These are phyloP conservation scores for Anabacerthia variegaticeps DNA, from an alignment of 2,797 vertebrate species.

Conservation along the genomic window DNA sequence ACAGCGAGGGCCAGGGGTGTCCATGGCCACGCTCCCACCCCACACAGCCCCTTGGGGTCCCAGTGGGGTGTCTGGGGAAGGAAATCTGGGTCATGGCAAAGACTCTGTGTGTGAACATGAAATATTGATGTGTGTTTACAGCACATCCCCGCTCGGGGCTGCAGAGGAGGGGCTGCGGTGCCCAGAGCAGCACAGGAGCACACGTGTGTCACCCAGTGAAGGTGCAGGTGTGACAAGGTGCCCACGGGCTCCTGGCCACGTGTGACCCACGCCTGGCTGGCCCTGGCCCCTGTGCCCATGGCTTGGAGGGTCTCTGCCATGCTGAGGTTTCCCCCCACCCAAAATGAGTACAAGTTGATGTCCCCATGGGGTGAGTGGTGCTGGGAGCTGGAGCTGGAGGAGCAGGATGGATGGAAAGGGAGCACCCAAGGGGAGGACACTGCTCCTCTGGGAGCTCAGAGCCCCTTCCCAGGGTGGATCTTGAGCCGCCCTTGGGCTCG, in stretches of 20 bases:
- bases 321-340: neutral
- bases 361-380: rapidly evolving
- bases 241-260: neutral
- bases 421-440: rapidly evolving
- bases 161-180: neutral
- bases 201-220: rapidly evolving
- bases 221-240: rapidly evolving
- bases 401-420: neutral
- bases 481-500: neutral
- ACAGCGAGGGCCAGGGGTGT: rapidly evolving
- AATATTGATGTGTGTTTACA: constrained; percentile 9
- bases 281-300: neutral
- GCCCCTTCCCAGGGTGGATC: neutral
- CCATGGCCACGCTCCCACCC: rapidly evolving
- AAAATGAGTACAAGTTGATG: rapidly evolving
- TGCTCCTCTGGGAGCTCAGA: neutral
- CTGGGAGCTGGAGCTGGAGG: neutral
- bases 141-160: neutral
- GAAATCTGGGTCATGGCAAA: neutral
- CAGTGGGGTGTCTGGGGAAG: neutral
- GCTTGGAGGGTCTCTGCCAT: rapidly evolving
- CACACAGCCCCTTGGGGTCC: neutral
- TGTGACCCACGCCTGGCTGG: neutral
- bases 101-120: neutral
- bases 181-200: rapidly evolving